A percentile compares a stretch with the other conserved stretches of the same genome.
phyloP scores from a whole-genome alignment of 2,797 vertebrate genomes.

The Selene dorsalis region DNA sequence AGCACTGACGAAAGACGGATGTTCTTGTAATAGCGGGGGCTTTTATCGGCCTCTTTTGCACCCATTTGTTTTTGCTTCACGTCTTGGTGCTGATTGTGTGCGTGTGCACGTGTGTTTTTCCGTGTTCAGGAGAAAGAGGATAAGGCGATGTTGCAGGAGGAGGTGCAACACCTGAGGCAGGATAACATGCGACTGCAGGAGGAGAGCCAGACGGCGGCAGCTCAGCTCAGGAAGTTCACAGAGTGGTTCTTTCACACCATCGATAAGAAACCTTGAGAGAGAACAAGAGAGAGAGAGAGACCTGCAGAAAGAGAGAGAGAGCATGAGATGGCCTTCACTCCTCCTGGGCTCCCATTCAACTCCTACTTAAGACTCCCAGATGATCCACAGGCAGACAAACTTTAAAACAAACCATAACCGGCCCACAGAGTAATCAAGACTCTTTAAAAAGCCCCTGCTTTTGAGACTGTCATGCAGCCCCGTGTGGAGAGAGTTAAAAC shows the following conservation, averaged over 20 bases:
- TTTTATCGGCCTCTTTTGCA: conserved; percentile 63
- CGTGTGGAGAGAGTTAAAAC: conserved; percentile 54
- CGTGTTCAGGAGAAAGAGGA: conserved; percentile 93
- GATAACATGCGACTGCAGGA: conserved; percentile 97
- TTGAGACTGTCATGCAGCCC: conserved; percentile 56
- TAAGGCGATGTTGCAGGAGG: conserved; percentile 94
- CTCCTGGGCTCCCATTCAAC: conserved; percentile 49
- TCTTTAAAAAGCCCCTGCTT: conserved; percentile 43
- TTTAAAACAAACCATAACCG: conserved; percentile 50
- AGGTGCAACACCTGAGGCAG: conserved; percentile 96
- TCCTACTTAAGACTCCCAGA: conserved; percentile 61
- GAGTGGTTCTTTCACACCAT: conserved; percentile 97
- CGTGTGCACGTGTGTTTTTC: conserved; percentile 25
- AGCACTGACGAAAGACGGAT: conserved; percentile 58
- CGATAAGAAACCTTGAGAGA: conserved; percentile 91
- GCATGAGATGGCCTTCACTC: conserved; percentile 48
- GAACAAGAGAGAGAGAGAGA: conserved; percentile 34
- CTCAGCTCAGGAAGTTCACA: conserved; percentile 96
- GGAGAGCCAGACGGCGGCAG: conserved; percentile 93
- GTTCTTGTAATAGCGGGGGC: conserved; percentile 60
- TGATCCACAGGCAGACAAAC: conserved; percentile 55
- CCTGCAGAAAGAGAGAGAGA: conserved; percentile 25
- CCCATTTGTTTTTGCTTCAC: conserved; percentile 51
- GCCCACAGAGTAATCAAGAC: conserved; percentile 58
- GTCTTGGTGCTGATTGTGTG: conserved; percentile 34